Percentiles rank a stretch among this genome's conserved stretches.
phyloP scores from a whole-genome alignment of 1,140 invertebrate genomes.

The Mylabris phalerata region DNA sequence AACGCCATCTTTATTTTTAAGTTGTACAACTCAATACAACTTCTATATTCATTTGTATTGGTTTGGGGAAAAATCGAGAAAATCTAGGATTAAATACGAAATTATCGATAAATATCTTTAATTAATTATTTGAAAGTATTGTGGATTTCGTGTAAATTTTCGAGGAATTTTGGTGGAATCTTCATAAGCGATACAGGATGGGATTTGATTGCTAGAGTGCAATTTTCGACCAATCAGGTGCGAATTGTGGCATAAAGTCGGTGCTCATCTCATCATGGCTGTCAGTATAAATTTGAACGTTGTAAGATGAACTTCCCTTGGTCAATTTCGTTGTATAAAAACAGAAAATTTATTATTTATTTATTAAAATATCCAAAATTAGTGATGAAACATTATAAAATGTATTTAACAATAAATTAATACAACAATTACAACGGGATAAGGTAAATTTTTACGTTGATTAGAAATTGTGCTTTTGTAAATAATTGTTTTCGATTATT shows the following conservation, averaged over 20 bases:
- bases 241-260: conserved; percentile 64
- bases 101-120: too few species aligned
- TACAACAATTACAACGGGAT: not conserved
- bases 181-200: too few species aligned
- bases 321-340: conserved; percentile 42
- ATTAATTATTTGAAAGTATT: too few species aligned
- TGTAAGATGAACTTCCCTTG: conserved; percentile 73
- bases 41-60: too few species aligned
- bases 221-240: conserved; percentile 51
- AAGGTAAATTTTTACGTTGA: not conserved
- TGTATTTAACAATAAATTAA: conserved; percentile 31
- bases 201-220: not conserved
- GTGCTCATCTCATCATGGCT: conserved; percentile 72
- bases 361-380: conserved; percentile 24
- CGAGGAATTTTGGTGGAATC: too few species aligned
- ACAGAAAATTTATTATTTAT: conserved; percentile 27
- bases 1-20: too few species aligned
- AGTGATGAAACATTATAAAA: conserved; percentile 29
- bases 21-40: too few species aligned
- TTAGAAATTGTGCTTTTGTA: too few species aligned
- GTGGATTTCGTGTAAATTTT: too few species aligned
- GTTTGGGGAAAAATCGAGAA: too few species aligned
- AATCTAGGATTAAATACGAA: too few species aligned
- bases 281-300: conserved; percentile 83
- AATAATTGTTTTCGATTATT: too few species aligned